Base-by-base conservation (phyloP, 2,888 invertebrate species). In the Ariolimax columbianus region DNA sequence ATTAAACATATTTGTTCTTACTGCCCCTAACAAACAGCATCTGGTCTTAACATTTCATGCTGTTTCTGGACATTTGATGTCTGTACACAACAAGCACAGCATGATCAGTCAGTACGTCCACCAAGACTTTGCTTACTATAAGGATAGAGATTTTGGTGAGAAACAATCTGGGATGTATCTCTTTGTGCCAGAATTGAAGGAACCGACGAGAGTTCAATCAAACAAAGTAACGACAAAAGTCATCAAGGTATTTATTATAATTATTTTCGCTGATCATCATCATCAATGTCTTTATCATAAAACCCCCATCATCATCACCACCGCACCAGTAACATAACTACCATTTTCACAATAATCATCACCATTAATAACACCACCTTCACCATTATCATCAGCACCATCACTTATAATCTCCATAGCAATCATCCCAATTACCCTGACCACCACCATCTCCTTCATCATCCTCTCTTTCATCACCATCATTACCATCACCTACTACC, bases 131-230 rank as follows among this genome's bases (percentile, higher is more conserved):
- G 95, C 95, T 23, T 92, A 89, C 87, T 93, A 93, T 86, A 86
- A 95, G 38, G 97, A 96, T 0, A 95, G 95, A 70, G 93, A 94
- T 0, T 97, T 97, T 0, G 95, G 97, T 91, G 97, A 97, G 91
- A 92, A 91, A 86, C 96, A 98, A 0, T 98, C 98, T 0, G 99
- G 99, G 0, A 99, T 99, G 0, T 99, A 99, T 91, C 97, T 98
- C 63, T 95, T 95, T 91, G 88, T 95, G 73, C 95, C 95, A 7
- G 92, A 93, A 47, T 89, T 89, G 36, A 89, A 90, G 33, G 77
- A 82, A 14, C 86, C 90, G 6, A 47, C 75, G 26, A 55, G 59
- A 17, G 72, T 88, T 19, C 51, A 75, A 26, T 30, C 19, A 14
- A 72, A 73, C 1, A 78, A 78, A 51, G 86, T 88, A 17, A 77